phyloP scores from a whole-genome alignment of 2,797 vertebrate genomes.

The Anomalospiza imberbis region DNA sequence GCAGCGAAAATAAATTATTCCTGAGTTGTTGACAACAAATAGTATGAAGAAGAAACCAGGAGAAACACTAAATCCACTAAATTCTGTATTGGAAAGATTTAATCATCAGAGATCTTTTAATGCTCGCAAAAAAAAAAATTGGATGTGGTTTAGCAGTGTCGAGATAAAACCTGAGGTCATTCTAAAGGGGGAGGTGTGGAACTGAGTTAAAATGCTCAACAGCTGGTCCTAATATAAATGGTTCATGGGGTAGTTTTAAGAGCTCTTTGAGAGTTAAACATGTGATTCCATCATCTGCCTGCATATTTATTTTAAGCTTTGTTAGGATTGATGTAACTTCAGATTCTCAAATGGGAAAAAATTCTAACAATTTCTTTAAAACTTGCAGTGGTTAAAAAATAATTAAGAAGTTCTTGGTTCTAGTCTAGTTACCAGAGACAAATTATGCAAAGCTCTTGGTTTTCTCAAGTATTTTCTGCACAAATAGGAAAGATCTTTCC shows the following conservation, averaged over 20 bases:
- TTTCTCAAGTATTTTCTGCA: background rate
- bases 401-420: background rate
- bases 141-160: background rate
- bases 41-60: background rate
- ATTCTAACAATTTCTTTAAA: background rate
- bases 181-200: background rate
- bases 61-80: background rate
- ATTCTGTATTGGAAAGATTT: background rate
- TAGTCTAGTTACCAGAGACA: background rate
- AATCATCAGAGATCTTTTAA: background rate
- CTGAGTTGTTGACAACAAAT: background rate
- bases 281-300: background rate
- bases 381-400: background rate
- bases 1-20: background rate
- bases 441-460: background rate
- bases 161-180: background rate
- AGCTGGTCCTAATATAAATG: background rate
- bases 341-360: background rate
- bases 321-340: background rate
- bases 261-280: background rate
- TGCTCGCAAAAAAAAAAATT: background rate
- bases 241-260: background rate
- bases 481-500: background rate
- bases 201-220: background rate
- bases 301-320: background rate